Evolutionary conservation across 2,113 vertebrate species (phyloP), one percentile per base, ranked within the genome.

Genomic region (Zapus hudsonius): DNA sequence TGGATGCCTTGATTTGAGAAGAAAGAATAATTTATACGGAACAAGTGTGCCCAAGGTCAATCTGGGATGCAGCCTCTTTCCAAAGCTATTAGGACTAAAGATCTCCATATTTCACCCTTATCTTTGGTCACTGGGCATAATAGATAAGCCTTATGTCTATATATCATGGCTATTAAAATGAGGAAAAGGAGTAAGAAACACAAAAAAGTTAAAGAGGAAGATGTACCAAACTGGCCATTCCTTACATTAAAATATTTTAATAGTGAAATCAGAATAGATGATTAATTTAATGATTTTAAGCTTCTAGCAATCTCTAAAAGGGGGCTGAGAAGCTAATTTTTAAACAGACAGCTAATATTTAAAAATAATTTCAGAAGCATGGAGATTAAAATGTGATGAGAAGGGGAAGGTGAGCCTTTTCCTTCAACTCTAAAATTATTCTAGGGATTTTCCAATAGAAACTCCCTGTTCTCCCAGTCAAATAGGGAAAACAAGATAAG

Each of bases 61-160:
- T 84, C 86, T 94, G 36, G 75, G n/a, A 20, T 63, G 81, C 13
- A 75, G 63, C 23, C 57, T 76, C 73, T 88, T 96, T 94, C 93
- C 38, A 90, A 92, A 95, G 94, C 76, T 96, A 63, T 97, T 87
- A 84, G 57, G 27, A 42, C 84, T 95, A 87, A 95, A 94, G 75
- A 95, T 96, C 92, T 95, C 94, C 94, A 89, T 95, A 95, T 97
- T 97, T 97, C 97, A 87, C 90, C 69, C 97, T 95, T 74, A 81
- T 92, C 94, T 96, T 96, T 96, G 93, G 78, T 78, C 89, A 17
- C 90, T 64, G 91, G 95, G 80, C 87, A 84, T 52, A 93, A 96
- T 3, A 80, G 96, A 86, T 69, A 92, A 95, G 23, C 59, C 42
- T 42, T 94, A 82, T 96, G 96, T 96, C 78, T 1, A 67, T 72